Evolutionary conservation across 2,113 vertebrate genomes (phyloP), one percentile per base, ranked within the genome.

Genomic region (Urocitellus parryii): DNA sequence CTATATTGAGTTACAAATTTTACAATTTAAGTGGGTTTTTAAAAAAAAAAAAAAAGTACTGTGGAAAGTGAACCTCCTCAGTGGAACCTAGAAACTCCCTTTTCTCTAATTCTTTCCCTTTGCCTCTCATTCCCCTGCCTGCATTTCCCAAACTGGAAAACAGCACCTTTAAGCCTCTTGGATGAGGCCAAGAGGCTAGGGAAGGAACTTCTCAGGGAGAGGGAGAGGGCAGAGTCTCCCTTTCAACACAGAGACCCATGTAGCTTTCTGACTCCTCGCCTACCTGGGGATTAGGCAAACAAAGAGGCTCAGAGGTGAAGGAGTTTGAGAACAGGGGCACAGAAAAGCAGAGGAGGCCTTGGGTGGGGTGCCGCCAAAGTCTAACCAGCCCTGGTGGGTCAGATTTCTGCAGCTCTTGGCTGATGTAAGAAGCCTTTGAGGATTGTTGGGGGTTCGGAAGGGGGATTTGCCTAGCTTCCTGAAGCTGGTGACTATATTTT

Each of bases 1-100:
- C 72, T 29, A 3, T 58, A 51, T 51, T 53, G 16, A 48, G 3
- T 68, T 83, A 67, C 9, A 2, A 32, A 72, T 87, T 80, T 70
- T 76, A 86, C 16, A 61, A 8, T 93, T 56, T 8, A 14, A 58
- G 9, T 70, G 73, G 29, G 17, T 58, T 58, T 56, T n/a, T n/a
- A n/a, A 18, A 24, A 58, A 53, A 53, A 53, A 14, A 58, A 58
- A 58, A 37, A 14, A 37, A 14, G 39, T 39, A 56, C n/a, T 48
- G 2, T 20, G 14, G 77, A 94, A 96, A 95, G 56, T 25, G 42
- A 82, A 68, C 42, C 56, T 68, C 56, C 83, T 91, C 68, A 42
- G 76, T 53, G 25, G 86, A 78, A 25, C 51, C 89, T 56, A n/a
- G 58, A 87, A 89, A 94, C 27, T 90, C 48, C 61, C 61, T 72